These are phyloP conservation scores for Eudyptes chrysolophus DNA, from an alignment of 2,113 vertebrate genomes.

Conservation along the genomic window DNA sequence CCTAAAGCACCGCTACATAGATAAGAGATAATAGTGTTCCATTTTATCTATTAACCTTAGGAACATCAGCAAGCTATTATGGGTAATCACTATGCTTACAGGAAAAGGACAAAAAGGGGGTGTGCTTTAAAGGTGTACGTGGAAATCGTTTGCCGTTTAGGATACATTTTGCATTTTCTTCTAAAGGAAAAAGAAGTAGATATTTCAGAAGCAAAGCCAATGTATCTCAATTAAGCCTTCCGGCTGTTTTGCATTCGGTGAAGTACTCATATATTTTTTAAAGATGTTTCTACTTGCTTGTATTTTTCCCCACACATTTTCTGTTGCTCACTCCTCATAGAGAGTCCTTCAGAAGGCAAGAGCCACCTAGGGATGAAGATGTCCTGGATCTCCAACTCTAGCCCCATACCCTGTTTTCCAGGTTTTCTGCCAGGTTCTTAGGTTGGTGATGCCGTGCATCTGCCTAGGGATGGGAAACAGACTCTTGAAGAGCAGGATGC, in stretches of 20 bases:
- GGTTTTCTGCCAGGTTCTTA: neutral
- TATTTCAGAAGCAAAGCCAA: neutral
- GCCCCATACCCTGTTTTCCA: neutral
- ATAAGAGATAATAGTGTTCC: too few relatives aligned
- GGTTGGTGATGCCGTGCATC: neutral
- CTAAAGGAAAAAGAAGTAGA: neutral
- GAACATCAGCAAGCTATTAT: neutral
- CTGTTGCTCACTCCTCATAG: neutral
- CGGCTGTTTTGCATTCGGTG: neutral
- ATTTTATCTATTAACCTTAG: conserved; percentile 45
- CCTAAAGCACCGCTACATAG: neutral
- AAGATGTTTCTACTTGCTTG: neutral
- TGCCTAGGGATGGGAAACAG: neutral
- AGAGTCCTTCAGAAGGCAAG: neutral
- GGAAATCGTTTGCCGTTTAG: neutral
- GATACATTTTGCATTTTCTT: neutral
- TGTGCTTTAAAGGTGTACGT: neutral
- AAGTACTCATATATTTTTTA: neutral
- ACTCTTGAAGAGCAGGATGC: neutral
- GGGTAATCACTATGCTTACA: neutral
- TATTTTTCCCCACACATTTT: neutral
- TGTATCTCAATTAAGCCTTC: neutral
- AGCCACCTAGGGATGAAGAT: neutral
- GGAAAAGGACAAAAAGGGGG: neutral
- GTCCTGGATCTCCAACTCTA: neutral